A percentile compares a stretch with the other conserved stretches of the same genome.
These are phyloP conservation scores for Margarornis squamiger DNA, from an alignment of 2,797 vertebrate species.

Conservation along the genomic window DNA sequence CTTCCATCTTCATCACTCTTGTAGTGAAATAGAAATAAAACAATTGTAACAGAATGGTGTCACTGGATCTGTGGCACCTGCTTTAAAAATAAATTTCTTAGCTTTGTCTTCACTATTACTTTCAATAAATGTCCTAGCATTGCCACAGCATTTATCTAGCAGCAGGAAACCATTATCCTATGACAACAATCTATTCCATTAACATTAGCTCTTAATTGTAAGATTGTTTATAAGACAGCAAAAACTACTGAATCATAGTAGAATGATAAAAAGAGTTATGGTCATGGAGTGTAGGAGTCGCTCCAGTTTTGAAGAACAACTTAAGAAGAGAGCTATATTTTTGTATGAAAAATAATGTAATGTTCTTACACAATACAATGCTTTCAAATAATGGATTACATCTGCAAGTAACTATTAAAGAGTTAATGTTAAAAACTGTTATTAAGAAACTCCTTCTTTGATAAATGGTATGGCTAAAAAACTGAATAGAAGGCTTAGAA, in stretches of 20 bases:
- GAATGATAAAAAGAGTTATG: conserved; percentile 73
- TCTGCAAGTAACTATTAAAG: conserved; percentile 54
- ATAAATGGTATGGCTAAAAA: conserved; percentile 39
- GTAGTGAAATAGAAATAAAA: conserved; percentile 72
- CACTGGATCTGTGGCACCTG: conserved; percentile 74
- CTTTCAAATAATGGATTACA: conserved; percentile 60
- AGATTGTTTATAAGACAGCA: conserved; percentile 77
- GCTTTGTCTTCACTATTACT: conserved; percentile 76
- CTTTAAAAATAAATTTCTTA: conserved; percentile 76
- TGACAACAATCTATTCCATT: conserved; percentile 79
- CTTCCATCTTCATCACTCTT: conserved; percentile 69
- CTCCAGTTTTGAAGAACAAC: conserved; percentile 54
- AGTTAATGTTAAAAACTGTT: conserved; percentile 64
- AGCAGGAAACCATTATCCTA: conserved; percentile 78
- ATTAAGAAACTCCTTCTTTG: conserved; percentile 38
- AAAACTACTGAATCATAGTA: conserved; percentile 78
- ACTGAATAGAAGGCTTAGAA: conserved; percentile 59
- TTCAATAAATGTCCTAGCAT: conserved; percentile 77
- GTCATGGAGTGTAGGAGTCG: conserved; percentile 58
- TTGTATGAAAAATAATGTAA: conserved; percentile 53
- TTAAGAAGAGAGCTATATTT: conserved; percentile 48
- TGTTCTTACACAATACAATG: conserved; percentile 6
- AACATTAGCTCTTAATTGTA: conserved; percentile 82
- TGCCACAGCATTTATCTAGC: conserved; percentile 77
- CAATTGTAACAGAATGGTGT: conserved; percentile 73